Percentiles rank a stretch among this genome's conserved stretches.
Evolutionary conservation across 2,888 invertebrate species (phyloP).

Genomic region (Morpho helenor): DNA sequence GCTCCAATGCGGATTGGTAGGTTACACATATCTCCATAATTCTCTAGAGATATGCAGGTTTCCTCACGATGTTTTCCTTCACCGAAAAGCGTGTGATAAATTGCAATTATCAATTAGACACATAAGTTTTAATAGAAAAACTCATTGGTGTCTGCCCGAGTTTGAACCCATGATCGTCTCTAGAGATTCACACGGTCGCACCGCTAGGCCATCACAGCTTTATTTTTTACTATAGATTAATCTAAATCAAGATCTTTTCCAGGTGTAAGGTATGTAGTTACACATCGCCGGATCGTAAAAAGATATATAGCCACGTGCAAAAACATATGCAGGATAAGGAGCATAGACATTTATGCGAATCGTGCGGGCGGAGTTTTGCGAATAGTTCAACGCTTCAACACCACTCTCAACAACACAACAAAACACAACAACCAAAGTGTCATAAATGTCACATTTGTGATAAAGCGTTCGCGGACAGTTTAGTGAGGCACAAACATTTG

Average conservation of each 20-base stretch:
- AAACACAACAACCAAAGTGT: slow-evolving; percentile 12
- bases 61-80: too few relatives aligned
- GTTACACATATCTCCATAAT: too few relatives aligned
- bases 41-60: too few relatives aligned
- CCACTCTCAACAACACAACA: slow-evolving; percentile 46
- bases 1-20: too few relatives aligned
- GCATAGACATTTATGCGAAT: slow-evolving; percentile 59
- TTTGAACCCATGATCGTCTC: too few relatives aligned
- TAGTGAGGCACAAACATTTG: slow-evolving; percentile 42
- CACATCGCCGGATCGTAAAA: slow-evolving; percentile 74
- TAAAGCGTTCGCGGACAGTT: slow-evolving; percentile 39
- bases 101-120: too few relatives aligned
- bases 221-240: too few relatives aligned
- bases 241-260: slow-evolving; percentile 30
- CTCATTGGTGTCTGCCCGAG: too few relatives aligned
- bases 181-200: too few relatives aligned
- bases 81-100: too few relatives aligned
- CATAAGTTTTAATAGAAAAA: too few relatives aligned
- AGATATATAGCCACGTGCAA: slow-evolving; percentile 79
- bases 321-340: slow-evolving; percentile 58
- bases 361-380: slow-evolving; percentile 63
- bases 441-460: slow-evolving; percentile 47
- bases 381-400: slow-evolving; percentile 48
- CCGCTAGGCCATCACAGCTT: too few relatives aligned
- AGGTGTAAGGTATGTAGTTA: slow-evolving; percentile 81